Base-by-base conservation (phyloP, 1,140 invertebrate species). In the Dendroctonus valens region DNA sequence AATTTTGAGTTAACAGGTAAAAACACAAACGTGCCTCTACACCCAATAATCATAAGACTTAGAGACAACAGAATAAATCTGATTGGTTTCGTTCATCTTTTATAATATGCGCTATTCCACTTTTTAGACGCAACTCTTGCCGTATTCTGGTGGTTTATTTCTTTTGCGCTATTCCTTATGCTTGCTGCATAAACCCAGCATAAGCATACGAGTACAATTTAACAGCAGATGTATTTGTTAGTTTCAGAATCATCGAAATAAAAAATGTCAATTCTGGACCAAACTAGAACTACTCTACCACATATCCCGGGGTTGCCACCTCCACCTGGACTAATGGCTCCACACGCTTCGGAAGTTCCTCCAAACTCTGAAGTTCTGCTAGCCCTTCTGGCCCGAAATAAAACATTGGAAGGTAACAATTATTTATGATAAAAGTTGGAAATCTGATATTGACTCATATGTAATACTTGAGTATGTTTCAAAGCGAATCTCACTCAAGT, bases 351-450 rank as follows among this genome's bases (percentile, higher is more conserved):
- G 39, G 81, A 83, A 67, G 79, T 77, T 15, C 77, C 83, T 63
- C 87, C 88, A 44, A 89, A 89, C 78, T 87, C 91, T n/a, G 91
- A 94, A 75, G 88, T 93, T 52, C 82, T 94, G 38, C 81, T 92
- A 5, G 91, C 91, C 2, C 82, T 94, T 26, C 82, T 94, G 46
- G 90, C 91, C 12, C 86, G 91, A 74, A 94, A 94, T 80, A 92
- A 93, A 79, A 88, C 88, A 67, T 82, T 94, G 7, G 91, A 94
- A 92, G 92, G 92, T 94, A 83, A 67, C 69, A 49, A 9, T 26
- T 26, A 26, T 26, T 26, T 26, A 26, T 26, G 26, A 26, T 26
- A 26, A 26, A n/a, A 26, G 26, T 26, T 26, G 26, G 26, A 26
- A 26, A 26, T 26, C 26, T 26, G 26, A 26, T 26, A 26, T 2